These are phyloP conservation scores for Meda fulgida DNA, from an alignment of 2,797 vertebrate species.

Conservation along the genomic window DNA sequence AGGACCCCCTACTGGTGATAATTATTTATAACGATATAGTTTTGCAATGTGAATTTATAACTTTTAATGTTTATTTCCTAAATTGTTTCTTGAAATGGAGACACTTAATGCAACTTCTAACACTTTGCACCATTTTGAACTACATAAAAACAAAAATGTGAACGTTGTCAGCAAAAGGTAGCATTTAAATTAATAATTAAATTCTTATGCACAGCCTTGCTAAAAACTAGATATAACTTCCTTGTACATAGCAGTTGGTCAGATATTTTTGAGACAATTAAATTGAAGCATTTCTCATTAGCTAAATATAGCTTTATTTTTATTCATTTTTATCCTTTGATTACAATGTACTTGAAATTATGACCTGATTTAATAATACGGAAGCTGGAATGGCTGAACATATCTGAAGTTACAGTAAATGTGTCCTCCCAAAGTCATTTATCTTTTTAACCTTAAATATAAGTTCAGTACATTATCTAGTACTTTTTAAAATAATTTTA, in stretches of 20 bases:
- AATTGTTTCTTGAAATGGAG: background rate
- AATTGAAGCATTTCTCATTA: no score
- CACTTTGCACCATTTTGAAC: background rate
- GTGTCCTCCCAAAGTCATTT: background rate
- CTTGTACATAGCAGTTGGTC: no score
- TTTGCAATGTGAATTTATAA: background rate
- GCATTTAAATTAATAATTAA: background rate
- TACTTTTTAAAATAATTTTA: background rate
- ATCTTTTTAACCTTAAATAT: background rate
- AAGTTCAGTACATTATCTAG: background rate
- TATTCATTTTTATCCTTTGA: background rate
- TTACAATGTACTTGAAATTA: background rate
- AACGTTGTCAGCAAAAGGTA: background rate
- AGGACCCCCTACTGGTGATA: background rate
- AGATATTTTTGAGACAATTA: no score
- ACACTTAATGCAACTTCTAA: background rate
- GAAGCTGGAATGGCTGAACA: background rate
- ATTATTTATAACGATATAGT: background rate
- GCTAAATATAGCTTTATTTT: no score
- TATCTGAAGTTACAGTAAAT: background rate
- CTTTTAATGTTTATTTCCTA: background rate
- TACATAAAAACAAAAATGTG: background rate
- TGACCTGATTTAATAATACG: background rate
- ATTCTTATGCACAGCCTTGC: background rate
- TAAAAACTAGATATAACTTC: no score